Evolutionary conservation across 2,888 invertebrate genomes (phyloP), one percentile per base, ranked within the genome.

Genomic region (Polietes domitor): DNA sequence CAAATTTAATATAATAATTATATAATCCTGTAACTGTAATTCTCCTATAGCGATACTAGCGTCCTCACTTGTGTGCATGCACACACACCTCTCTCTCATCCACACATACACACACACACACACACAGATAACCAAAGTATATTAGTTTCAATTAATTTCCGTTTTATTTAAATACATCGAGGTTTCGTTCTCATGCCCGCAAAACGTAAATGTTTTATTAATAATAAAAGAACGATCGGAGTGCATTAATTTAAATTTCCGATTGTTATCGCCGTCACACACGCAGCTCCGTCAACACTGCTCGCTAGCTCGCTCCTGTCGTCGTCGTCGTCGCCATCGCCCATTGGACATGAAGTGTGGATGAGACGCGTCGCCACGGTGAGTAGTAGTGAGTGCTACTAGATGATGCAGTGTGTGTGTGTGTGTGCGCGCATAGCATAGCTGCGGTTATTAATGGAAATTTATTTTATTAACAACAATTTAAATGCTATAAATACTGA

Each of bases 381-480:
- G n/a, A n/a, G n/a, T n/a, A n/a, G n/a, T n/a, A n/a, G n/a, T n/a
- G n/a, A n/a, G n/a, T n/a, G n/a, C n/a, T n/a, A n/a, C n/a, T n/a
- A n/a, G n/a, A n/a, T n/a, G n/a, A n/a, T n/a, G n/a, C n/a, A n/a
- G n/a, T n/a, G n/a, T n/a, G n/a, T n/a, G 24, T 32, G 15, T 24
- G 28, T 21, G 58, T 50, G 24, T 58, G n/a, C 37, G 41, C 17
- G 12, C 24, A 26, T 12, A 47, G 10, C 15, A 3, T 50, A n/a
- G 43, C 19, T 65, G 72, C 32, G 21, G 21, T 43, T 74, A 71
- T 71, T 74, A 82, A 74, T 63, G 77, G 70, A 74, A 77, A 82
- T 82, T 82, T 82, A 77, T 77, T 73, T 82, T 61, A 82, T 68
- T 74, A 77, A 68, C 58, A 82, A 53, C 73, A 73, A 78, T 78